Conservation (phyloP, 2,797 vertebrate species). For the Lepus oiostolus region DNA sequence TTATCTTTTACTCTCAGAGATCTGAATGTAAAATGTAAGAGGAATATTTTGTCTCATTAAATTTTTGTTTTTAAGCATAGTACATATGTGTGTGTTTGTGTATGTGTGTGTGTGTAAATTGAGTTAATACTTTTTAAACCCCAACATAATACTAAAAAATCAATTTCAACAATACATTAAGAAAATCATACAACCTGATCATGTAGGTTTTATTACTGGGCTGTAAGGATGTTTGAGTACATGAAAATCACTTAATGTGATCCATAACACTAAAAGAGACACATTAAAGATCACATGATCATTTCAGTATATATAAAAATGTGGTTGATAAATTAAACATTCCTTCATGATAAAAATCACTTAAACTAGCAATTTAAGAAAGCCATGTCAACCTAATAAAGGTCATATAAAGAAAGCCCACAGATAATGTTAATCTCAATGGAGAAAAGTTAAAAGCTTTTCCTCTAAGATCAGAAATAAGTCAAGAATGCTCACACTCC, state of each 20-base stretch:
- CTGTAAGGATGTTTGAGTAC: neutral
- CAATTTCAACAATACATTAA: neutral
- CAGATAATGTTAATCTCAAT: neutral
- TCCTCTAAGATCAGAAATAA: neutral
- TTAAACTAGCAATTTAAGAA: neutral
- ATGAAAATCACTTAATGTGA: neutral
- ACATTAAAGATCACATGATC: too few relatives aligned
- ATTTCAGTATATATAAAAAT: too few relatives aligned
- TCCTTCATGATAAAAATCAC: neutral
- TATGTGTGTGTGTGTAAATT: neutral
- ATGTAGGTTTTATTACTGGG: neutral
- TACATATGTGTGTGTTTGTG: neutral
- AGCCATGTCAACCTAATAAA: neutral
- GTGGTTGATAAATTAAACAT: neutral
- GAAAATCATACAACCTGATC: neutral
- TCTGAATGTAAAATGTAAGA: neutral
- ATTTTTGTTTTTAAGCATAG: neutral
- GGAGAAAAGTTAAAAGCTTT: neutral
- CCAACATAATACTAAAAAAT: neutral
- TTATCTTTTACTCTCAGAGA: neutral
- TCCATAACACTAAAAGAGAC: neutral
- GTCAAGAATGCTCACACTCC: neutral
- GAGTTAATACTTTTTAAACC: conserved; percentile 1
- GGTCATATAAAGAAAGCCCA: neutral
- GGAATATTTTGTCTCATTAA: neutral